A percentile compares a stretch with the other conserved stretches of the same genome.
phyloP scores from a whole-genome alignment of 2,888 invertebrate genomes.

The Sabellastarte sp. region DNA sequence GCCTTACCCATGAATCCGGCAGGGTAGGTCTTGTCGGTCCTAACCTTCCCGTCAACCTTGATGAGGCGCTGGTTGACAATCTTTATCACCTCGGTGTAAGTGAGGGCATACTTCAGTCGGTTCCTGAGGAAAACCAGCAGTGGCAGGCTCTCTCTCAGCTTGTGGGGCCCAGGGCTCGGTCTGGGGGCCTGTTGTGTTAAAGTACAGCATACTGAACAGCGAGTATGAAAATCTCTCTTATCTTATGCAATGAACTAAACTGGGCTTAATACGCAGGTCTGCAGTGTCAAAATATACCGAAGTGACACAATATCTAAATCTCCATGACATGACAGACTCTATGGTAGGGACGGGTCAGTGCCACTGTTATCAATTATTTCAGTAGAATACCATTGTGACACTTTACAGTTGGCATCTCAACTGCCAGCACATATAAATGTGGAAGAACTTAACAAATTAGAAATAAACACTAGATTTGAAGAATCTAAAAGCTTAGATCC shows the following conservation, averaged over 20 bases:
- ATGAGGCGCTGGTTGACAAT: conserved; percentile 97
- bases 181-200: conserved; percentile 91
- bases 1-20: conserved; percentile 99
- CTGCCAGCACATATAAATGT: no score
- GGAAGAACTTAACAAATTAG: no score
- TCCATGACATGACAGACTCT: no score
- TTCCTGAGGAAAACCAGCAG: conserved; percentile 95
- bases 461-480: no score
- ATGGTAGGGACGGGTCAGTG: no score
- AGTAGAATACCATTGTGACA: no score
- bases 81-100: conserved; percentile 93
- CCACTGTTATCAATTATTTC: no score
- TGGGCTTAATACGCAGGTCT: background rate
- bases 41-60: conserved; percentile 96
- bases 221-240: no score
- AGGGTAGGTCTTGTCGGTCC: conserved; percentile 96
- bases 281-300: background rate
- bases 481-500: no score
- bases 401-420: no score
- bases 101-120: conserved; percentile 95
- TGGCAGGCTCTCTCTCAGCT: conserved; percentile 93
- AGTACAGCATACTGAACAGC: no score
- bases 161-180: conserved; percentile 97
- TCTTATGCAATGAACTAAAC: no score
- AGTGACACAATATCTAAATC: background rate